Evolutionary conservation across 1,140 invertebrate species (phyloP).

Genomic region (Eubasilissa regina): DNA sequence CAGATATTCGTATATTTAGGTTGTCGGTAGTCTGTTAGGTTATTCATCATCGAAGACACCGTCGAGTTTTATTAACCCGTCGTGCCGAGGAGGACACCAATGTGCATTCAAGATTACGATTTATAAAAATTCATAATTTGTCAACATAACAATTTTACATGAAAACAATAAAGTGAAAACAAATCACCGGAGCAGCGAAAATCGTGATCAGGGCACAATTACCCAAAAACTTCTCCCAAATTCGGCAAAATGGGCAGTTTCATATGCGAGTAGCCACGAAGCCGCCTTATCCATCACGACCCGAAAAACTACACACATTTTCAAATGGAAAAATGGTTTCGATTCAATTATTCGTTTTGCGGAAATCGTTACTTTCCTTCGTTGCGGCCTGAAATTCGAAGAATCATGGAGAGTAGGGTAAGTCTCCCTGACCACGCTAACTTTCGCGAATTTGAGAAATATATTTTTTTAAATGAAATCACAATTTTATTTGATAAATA

Average conservation of each 20-base stretch:
- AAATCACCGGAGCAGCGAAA: slow-evolving; percentile 12
- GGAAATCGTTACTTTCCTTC: slow-evolving; percentile 8
- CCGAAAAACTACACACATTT: not conserved
- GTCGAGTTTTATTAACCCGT: too few relatives aligned
- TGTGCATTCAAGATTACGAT: too few relatives aligned
- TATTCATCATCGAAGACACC: too few relatives aligned
- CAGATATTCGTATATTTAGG: too few relatives aligned
- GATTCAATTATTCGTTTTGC: not conserved
- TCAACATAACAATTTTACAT: not conserved
- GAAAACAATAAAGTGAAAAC: slow-evolving; percentile 29
- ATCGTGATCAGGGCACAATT: slow-evolving; percentile 22
- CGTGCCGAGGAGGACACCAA: too few relatives aligned
- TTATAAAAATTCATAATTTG: too few relatives aligned
- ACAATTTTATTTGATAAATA: too few relatives aligned
- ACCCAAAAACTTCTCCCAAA: not conserved
- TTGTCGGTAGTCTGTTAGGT: too few relatives aligned
- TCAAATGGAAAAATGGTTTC: not conserved
- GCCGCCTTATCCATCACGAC: not conserved
- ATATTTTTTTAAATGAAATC: not conserved
- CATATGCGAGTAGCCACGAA: slow-evolving; percentile 6
- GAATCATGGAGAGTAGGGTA: not conserved
- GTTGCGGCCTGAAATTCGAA: not conserved
- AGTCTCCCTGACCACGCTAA: slow-evolving; percentile 11
- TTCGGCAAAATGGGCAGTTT: not conserved
- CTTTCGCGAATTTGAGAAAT: not conserved